A percentile compares a stretch with the other conserved stretches of the same genome.
Evolutionary conservation across 2,797 vertebrate genomes (phyloP).

Genomic region (Cephalopachus bancanus): DNA sequence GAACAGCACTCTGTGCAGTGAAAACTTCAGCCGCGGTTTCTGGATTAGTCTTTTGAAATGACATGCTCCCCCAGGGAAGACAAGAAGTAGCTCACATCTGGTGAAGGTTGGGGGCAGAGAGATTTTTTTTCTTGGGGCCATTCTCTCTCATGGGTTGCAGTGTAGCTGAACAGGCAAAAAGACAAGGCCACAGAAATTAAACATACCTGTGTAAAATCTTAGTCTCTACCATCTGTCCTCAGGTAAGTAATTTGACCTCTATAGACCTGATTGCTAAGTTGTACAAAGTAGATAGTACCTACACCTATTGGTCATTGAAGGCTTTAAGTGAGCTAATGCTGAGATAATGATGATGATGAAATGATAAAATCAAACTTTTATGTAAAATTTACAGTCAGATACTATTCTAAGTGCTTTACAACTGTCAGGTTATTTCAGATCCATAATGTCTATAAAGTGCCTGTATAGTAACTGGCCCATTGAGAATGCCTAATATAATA

Average conservation of each 20-base stretch:
- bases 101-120: conserved; percentile 23
- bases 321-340: conserved; percentile 1
- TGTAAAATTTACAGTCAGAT: neutral
- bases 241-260: conserved; percentile 28
- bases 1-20: neutral
- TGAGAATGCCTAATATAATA: neutral
- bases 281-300: neutral
- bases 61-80: neutral
- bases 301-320: neutral
- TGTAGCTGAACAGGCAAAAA: neutral
- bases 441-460: neutral
- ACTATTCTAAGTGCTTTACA: neutral
- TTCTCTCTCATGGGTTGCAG: neutral
- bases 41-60: neutral
- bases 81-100: neutral
- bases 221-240: conserved; percentile 16
- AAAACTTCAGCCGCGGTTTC: neutral
- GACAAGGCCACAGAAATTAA: conserved; percentile 20
- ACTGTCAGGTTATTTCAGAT: neutral
- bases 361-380: conserved; percentile 45
- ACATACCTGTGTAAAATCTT: neutral
- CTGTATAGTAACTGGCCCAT: rapidly evolving
- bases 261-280: neutral
- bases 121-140: neutral
- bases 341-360: neutral